These are phyloP conservation scores for Potamilus streckersoni DNA, from an alignment of 1,140 invertebrate genomes.

Conservation along the genomic window DNA sequence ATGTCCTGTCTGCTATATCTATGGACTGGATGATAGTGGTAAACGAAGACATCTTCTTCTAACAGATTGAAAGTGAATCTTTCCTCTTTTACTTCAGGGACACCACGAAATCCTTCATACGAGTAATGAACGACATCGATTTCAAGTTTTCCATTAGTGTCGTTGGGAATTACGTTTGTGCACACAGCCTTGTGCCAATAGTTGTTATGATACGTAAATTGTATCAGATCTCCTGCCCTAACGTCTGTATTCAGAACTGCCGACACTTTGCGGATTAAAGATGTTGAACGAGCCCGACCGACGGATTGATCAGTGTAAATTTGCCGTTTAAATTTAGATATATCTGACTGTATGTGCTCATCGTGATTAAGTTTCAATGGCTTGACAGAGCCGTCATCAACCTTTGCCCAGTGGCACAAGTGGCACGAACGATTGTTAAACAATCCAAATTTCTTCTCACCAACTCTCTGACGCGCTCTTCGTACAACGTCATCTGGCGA, in stretches of 20 bases:
- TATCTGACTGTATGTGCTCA: too few relatives aligned
- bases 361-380: too few relatives aligned
- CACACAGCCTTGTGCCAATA: slow-evolving; percentile 17
- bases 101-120: too few relatives aligned
- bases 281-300: not conserved
- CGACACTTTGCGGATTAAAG: not conserved
- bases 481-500: slow-evolving; percentile 8
- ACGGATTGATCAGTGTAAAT: not conserved
- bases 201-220: slow-evolving; percentile 1
- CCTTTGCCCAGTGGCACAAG: slow-evolving; percentile 28
- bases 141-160: not conserved
- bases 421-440: slow-evolving; percentile 25
- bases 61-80: slow-evolving; percentile 8
- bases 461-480: slow-evolving; percentile 15
- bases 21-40: slow-evolving; percentile 18
- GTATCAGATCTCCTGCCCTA: slow-evolving; percentile 10
- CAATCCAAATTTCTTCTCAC: slow-evolving; percentile 20
- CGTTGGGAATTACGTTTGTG: slow-evolving; percentile 1
- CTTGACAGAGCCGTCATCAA: not conserved
- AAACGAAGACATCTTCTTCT: slow-evolving; percentile 7
- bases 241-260: slow-evolving; percentile 12
- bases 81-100: slow-evolving; percentile 5
- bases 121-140: slow-evolving; percentile 13
- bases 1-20: slow-evolving; percentile 8
- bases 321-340: too few relatives aligned